Percentiles rank a stretch among this genome's conserved stretches.
Conservation (phyloP, 2,797 vertebrate genomes). For the Gouania willdenowi region DNA sequence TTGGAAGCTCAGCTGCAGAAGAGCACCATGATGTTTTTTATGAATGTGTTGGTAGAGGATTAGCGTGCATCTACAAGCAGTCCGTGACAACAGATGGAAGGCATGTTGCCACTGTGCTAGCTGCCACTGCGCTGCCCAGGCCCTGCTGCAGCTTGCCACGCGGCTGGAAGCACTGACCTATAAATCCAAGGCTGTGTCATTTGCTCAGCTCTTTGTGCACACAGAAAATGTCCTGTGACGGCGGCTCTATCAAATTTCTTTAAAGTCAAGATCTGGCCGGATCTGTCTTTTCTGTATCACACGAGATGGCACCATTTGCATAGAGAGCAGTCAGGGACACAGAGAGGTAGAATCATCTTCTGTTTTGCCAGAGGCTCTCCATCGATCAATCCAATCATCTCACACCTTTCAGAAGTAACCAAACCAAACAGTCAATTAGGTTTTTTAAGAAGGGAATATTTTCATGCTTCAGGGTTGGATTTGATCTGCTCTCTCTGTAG, state of each 20-base stretch:
- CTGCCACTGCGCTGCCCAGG: slow-evolving; percentile 39
- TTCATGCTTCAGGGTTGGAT: slow-evolving; percentile 19
- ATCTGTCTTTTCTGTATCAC: slow-evolving; percentile 13
- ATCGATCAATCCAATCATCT: slow-evolving; percentile 51
- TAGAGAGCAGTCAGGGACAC: background rate
- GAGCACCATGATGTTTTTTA: slow-evolving; percentile 30
- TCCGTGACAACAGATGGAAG: slow-evolving; percentile 74
- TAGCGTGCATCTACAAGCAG: slow-evolving; percentile 62
- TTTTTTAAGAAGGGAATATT: slow-evolving; percentile 32
- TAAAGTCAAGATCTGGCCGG: slow-evolving; percentile 36
- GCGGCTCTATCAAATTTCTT: slow-evolving; percentile 21
- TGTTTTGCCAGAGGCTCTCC: slow-evolving; percentile 34
- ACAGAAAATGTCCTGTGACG: slow-evolving; percentile 42
- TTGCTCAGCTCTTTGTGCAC: slow-evolving; percentile 43
- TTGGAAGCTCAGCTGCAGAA: slow-evolving; percentile 28
- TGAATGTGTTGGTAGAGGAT: slow-evolving; percentile 56
- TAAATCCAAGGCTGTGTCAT: slow-evolving; percentile 63
- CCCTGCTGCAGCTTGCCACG: slow-evolving; percentile 61
- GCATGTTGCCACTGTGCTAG: slow-evolving; percentile 41
- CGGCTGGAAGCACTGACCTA: slow-evolving; percentile 62
- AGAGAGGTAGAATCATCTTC: slow-evolving; percentile 15
- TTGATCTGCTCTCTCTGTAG: background rate
- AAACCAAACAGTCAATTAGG: slow-evolving; percentile 37
- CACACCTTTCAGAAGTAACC: slow-evolving; percentile 14
- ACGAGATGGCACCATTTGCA: background rate